These are phyloP conservation scores for Parauchenoglanis punctatus DNA, from an alignment of 2,797 vertebrate genomes.

Conservation along the genomic window DNA sequence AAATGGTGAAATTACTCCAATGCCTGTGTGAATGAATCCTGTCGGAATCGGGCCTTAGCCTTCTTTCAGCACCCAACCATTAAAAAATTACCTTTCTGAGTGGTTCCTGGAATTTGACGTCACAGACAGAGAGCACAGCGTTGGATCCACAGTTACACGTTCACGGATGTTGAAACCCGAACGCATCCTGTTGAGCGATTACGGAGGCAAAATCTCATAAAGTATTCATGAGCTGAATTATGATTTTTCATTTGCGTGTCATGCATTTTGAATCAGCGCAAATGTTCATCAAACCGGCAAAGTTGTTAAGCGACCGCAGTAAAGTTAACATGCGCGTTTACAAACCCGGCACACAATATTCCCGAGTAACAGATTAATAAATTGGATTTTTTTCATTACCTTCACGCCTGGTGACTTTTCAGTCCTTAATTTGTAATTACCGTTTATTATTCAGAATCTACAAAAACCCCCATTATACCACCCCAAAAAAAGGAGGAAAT, in stretches of 20 bases:
- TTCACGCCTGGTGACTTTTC: neutral
- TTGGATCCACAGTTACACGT: neutral
- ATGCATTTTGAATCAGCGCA: slow-evolving; percentile 11
- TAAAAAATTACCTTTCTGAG: neutral
- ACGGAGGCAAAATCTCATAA: neutral
- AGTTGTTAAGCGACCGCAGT: slow-evolving; percentile 9
- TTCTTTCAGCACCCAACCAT: neutral
- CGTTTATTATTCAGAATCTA: slow-evolving; percentile 2
- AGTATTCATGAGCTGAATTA: slow-evolving; percentile 28
- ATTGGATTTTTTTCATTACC: neutral
- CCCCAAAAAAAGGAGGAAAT: neutral
- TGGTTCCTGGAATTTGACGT: neutral
- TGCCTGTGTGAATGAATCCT: neutral
- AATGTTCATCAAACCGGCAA: neutral
- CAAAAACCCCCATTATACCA: neutral
- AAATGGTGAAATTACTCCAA: neutral
- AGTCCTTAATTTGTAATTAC: slow-evolving; percentile 1
- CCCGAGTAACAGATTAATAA: neutral
- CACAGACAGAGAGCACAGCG: neutral
- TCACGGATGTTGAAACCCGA: neutral
- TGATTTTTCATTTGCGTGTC: slow-evolving; percentile 32
- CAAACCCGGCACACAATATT: slow-evolving; percentile 4
- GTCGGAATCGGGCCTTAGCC: neutral
- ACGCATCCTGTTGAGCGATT: neutral
- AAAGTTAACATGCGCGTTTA: neutral